phyloP scores from a whole-genome alignment of 2,888 invertebrate species.

The Exocentrus adspersus region DNA sequence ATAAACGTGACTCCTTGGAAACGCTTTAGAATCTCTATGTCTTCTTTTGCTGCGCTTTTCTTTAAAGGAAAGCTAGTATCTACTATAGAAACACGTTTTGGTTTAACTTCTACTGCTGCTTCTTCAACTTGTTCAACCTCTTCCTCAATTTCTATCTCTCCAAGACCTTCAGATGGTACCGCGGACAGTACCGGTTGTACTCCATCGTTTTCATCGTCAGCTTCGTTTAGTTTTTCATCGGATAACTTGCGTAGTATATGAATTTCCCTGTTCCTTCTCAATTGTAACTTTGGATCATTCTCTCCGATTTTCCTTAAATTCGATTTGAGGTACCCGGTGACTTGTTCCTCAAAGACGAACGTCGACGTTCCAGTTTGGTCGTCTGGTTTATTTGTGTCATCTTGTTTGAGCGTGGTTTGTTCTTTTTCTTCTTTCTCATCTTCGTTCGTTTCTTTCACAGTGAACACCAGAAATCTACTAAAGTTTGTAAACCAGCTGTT shows the following conservation, averaged over 20 bases:
- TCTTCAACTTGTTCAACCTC: no score
- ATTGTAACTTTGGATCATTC: not conserved
- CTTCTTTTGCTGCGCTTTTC: not conserved
- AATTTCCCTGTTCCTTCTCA: not conserved
- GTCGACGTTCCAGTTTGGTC: not conserved
- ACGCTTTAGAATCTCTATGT: not conserved
- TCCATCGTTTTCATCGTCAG: not conserved
- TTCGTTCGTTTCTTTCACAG: not conserved
- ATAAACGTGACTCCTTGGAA: not conserved
- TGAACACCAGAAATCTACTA: not conserved
- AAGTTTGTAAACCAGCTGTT: not conserved
- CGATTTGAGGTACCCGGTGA: not conserved
- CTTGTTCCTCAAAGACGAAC: not conserved
- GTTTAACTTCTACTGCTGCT: not conserved
- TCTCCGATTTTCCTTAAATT: slow-evolving; percentile 1
- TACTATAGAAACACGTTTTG: not conserved
- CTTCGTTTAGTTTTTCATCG: not conserved
- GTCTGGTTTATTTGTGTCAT: not conserved
- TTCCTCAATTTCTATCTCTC: not conserved
- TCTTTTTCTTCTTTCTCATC: no score
- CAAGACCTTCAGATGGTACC: not conserved
- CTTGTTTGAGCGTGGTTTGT: not conserved
- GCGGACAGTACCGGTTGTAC: not conserved
- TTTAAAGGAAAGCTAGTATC: not conserved
- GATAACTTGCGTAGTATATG: not conserved